Base-by-base conservation (phyloP, 2,113 vertebrate genomes). In the Corvus cornix region DNA sequence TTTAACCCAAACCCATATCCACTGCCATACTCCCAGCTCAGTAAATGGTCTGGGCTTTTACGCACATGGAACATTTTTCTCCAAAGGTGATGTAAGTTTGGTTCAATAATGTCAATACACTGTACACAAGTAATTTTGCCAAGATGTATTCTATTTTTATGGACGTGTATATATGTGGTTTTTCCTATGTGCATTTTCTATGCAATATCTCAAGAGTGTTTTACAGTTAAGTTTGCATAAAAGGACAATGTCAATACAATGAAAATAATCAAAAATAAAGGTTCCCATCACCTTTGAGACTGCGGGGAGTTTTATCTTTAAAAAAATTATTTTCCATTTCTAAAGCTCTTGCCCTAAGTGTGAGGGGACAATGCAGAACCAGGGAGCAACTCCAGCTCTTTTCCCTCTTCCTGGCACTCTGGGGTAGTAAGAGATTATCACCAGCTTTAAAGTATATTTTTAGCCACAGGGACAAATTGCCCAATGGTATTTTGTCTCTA, bases 121-220 rank as follows among this genome's bases (percentile, higher is more conserved):
- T 98, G 98, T 98, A 98, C 93, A 90, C 97, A 96, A 96, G 96
- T 97, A 94, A 97, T 97, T 98, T 97, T 98, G 92, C 94, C 95
- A 97, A 99, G 99, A 99, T 99, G 99, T 99, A 99, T 98, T 99
- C 98, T 99, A 99, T 99, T 99, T 99, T 99, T 98, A 98, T 98
- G 96, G 97, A 97, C 93, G 90, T 99, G 98, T 98, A 99, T 98
- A 99, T 96, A 97, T 98, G 86, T 76, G 67, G 87, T 97, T 97
- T 97, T 97, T 91, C 82, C 95, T 96, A 84, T 84, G 41, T 97
- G 95, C 96, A 95, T 98, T 98, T 98, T 98, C 97, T 98, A 95
- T 94, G 86, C 93, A 94, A 94, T 98, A 97, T 97, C 96, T 95
- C 91, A 85, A 96, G 88, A 96, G 74, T 93, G 83, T 95, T 96